These are phyloP conservation scores for Mesaphorura yosii DNA, from an alignment of 1,140 invertebrate genomes.

Conservation along the genomic window DNA sequence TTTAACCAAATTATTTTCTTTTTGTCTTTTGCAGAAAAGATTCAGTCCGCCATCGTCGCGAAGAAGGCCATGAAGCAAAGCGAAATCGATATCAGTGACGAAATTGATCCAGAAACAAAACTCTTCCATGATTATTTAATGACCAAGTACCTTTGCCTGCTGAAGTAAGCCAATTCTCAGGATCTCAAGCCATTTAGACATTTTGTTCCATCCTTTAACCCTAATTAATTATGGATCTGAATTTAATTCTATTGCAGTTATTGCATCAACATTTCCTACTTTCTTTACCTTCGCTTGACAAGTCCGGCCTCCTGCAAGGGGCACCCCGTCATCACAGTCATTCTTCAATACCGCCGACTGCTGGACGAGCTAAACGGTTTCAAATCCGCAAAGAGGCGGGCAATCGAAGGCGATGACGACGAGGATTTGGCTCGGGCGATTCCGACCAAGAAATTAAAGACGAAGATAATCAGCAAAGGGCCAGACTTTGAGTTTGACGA, in stretches of 20 bases:
- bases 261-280: slow-evolving; percentile 72
- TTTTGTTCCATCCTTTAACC: neutral
- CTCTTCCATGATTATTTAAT: slow-evolving; percentile 60
- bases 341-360: slow-evolving; percentile 66
- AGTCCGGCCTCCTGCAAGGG: slow-evolving; percentile 39
- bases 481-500: no score
- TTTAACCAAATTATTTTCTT: neutral
- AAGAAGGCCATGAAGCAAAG: slow-evolving; percentile 51
- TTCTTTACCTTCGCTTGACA: slow-evolving; percentile 62
- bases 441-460: no score
- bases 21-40: slow-evolving; percentile 37
- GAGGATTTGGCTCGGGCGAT: no score
- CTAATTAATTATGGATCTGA: neutral
- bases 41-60: slow-evolving; percentile 50
- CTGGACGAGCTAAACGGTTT: slow-evolving; percentile 56
- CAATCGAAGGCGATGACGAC: slow-evolving; percentile 27
- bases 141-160: no score
- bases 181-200: neutral
- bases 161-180: no score
- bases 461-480: no score
- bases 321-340: slow-evolving; percentile 73
- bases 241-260: slow-evolving; percentile 47
- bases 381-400: slow-evolving; percentile 42
- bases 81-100: slow-evolving; percentile 45
- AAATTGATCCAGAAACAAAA: slow-evolving; percentile 47